Evolutionary conservation across 2,888 invertebrate species (phyloP).

Genomic region (Meiosimyza platycephala): DNA sequence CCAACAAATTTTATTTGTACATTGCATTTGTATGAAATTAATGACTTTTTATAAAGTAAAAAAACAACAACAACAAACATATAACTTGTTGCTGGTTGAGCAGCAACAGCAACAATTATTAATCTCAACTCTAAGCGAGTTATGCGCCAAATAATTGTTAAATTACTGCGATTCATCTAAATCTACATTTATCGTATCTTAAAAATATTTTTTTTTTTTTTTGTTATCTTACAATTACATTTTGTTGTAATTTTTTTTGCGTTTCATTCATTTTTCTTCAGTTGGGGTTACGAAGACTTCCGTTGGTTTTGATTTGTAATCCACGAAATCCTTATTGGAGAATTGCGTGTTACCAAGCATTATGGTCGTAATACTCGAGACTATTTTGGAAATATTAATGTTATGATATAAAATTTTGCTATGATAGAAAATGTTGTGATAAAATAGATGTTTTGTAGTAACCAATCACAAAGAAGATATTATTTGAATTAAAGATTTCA

Average conservation of each 20-base stretch:
- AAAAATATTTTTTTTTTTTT: too few species aligned
- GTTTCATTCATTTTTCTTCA: not conserved
- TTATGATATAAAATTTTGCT: not conserved
- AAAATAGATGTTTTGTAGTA: too few species aligned
- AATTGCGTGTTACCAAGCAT: slow-evolving; percentile 38
- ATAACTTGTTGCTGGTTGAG: not conserved
- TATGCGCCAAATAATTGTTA: slow-evolving; percentile 23
- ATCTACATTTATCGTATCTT: slow-evolving; percentile 4
- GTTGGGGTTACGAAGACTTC: slow-evolving; percentile 19
- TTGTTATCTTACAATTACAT: too few species aligned
- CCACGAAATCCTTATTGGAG: slow-evolving; percentile 38
- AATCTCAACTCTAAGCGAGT: slow-evolving; percentile 14
- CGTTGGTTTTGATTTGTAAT: slow-evolving; percentile 35
- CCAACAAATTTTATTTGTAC: not conserved
- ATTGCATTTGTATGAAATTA: not conserved
- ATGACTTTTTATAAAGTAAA: slow-evolving; percentile 3
- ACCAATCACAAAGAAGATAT: too few species aligned
- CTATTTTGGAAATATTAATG: slow-evolving; percentile 7
- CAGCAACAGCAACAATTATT: slow-evolving; percentile 12
- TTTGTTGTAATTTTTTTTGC: too few species aligned
- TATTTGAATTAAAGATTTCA: too few species aligned
- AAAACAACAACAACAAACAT: slow-evolving; percentile 7
- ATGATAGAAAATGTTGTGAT: too few species aligned
- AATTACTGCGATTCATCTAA: slow-evolving; percentile 20
- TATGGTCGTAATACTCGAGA: slow-evolving; percentile 8